Base-by-base conservation (phyloP, 2,113 vertebrate species). In the Girardinichthys multiradiatus region DNA sequence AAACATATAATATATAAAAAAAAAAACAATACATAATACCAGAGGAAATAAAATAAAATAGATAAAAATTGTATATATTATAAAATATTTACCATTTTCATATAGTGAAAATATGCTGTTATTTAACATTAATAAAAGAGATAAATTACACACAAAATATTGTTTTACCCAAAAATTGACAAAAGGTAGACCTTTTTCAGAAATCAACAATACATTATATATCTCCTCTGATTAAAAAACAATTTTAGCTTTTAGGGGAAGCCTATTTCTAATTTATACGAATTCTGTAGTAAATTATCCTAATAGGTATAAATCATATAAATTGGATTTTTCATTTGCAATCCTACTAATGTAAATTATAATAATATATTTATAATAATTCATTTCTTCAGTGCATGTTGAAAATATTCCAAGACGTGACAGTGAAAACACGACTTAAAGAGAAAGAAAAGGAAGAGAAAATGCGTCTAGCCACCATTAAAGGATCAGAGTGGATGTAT, bases 401-500 rank as follows among this genome's bases (percentile, higher is more conserved):
- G 1, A 45, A 45, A 45, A 45, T 45, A 7, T 5, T 19, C 4
- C 14, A 13, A 12, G 21, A 10, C 27, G 12, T 4, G 24, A 73
- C 26, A 21, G 26, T 68, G 9, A 12, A 80, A 21, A 74, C 48
- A 51, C 4, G 27, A 64, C 2, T 21, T 45, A 8, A 31, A 33
- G 57, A n/a, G 26, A 5, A 27, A 57, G 54, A 61, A 59, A 61
- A 33, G n/a, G 6, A 61, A 61, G 64, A 4, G 68, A 67, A 78
- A 62, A 59, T 39, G 13, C 6, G 9, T 77, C 30, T 57, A 64
- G 24, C n/a, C 72, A 65, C 74, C 65, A 58, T 30, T 33, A 74
- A 39, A 48, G 87, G 80, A 89, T 90, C 85, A 85, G 68, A 8
- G 14, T 51, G 89, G 81, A 81, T 85, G 19, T 85, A 24, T 30